Evolutionary conservation across 1,140 invertebrate species (phyloP).

Genomic region (Diprion similis): DNA sequence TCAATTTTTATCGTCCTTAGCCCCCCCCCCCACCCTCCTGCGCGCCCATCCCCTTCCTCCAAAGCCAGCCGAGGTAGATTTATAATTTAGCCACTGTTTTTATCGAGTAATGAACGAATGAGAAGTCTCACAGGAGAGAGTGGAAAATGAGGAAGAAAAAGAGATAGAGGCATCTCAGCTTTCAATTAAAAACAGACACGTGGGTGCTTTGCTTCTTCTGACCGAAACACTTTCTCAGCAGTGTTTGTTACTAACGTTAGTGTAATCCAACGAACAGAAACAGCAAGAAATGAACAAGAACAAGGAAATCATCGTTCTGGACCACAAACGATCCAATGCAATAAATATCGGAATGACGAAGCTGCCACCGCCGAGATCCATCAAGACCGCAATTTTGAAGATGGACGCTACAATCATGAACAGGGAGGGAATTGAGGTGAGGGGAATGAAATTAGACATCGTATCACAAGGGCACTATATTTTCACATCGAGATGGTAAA

Average conservation of each 20-base stretch:
- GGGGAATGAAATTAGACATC: conserved; percentile 16
- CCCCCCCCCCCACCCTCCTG: background rate
- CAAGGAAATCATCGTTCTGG: conserved; percentile 94
- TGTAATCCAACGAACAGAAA: conserved; percentile 68
- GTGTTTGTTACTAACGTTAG: background rate
- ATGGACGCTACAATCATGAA: conserved; percentile 99
- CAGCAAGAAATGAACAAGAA: conserved; percentile 93
- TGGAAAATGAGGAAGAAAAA: background rate
- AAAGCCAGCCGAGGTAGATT: background rate
- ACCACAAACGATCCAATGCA: conserved; percentile 97
- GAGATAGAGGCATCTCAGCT: background rate
- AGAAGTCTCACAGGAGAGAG: background rate
- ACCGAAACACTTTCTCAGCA: too few relatives aligned
- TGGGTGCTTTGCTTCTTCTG: background rate
- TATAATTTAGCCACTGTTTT: background rate
- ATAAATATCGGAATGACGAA: conserved; percentile 99
- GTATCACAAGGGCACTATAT: conserved; percentile 11
- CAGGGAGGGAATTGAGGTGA: conserved; percentile 94
- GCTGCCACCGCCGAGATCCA: conserved; percentile 94
- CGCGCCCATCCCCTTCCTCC: background rate
- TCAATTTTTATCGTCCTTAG: background rate
- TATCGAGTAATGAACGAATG: background rate
- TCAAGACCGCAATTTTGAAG: conserved; percentile 98
- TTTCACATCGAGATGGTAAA: background rate
- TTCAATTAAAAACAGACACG: background rate